Conservation (phyloP, 2,113 vertebrate genomes). For the Prunella fulvescens region DNA sequence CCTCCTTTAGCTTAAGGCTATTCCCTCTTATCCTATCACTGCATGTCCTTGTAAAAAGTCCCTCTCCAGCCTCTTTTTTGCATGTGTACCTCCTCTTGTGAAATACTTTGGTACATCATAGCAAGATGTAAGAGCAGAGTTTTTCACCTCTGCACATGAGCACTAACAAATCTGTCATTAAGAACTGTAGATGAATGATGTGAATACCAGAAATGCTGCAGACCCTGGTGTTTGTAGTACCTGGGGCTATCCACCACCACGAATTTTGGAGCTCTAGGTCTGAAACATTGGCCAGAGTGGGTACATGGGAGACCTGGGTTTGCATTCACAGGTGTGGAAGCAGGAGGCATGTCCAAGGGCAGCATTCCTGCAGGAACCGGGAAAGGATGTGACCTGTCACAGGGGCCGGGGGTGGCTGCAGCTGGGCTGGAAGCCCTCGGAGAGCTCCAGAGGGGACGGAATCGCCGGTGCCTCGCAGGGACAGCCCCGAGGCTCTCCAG, state of each 20-base stretch:
- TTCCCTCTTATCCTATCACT: not conserved
- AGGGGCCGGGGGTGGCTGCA: rapidly evolving
- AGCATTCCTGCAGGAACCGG: not conserved
- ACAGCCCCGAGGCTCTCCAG: not conserved
- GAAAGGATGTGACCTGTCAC: rapidly evolving
- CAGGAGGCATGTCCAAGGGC: rapidly evolving
- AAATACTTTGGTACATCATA: not conserved
- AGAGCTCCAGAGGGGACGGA: rapidly evolving
- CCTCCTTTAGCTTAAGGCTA: not conserved
- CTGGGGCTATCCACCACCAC: not conserved
- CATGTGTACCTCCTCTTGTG: not conserved
- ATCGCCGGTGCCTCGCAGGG: rapidly evolving
- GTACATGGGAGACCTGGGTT: rapidly evolving
- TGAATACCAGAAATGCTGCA: rapidly evolving
- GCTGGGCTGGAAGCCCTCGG: not conserved
- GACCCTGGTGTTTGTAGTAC: not conserved
- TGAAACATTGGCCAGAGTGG: rapidly evolving
- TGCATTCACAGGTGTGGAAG: rapidly evolving
- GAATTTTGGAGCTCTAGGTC: not conserved
- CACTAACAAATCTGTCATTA: not conserved
- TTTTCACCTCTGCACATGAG: not conserved
- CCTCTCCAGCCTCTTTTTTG: not conserved
- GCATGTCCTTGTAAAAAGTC: not conserved
- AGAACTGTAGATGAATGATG: not conserved
- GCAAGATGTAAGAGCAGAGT: not conserved